Conservation (phyloP, 2,888 invertebrate genomes). For the Melinaea marsaeus region DNA sequence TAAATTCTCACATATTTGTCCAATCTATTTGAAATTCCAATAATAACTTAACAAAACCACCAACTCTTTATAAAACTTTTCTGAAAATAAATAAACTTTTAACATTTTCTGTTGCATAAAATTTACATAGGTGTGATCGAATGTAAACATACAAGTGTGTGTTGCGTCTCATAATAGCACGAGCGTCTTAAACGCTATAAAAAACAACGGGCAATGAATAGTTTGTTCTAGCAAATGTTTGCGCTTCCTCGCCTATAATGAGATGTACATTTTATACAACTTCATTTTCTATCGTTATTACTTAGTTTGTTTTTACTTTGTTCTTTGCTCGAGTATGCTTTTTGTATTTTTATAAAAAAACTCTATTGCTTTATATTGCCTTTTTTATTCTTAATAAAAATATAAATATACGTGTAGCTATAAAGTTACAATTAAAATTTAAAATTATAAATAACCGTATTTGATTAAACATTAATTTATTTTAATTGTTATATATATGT, state of each 20-base stretch:
- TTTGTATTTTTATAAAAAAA: background rate
- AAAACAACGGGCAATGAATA: constrained; percentile 38
- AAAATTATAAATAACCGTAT: too few species aligned
- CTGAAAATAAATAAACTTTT: constrained; percentile 24
- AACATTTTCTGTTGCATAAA: constrained; percentile 29
- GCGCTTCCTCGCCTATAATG: constrained; percentile 23
- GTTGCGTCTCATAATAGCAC: constrained; percentile 52
- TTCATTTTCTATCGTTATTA: constrained; percentile 1
- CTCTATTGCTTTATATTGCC: background rate
- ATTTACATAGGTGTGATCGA: constrained; percentile 47
- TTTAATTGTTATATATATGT: too few species aligned
- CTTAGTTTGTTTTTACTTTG: background rate
- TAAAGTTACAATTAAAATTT: too few species aligned
- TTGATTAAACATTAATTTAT: too few species aligned
- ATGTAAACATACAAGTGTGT: constrained; percentile 53
- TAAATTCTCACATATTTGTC: background rate
- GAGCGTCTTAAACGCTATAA: constrained; percentile 46
- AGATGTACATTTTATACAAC: constrained; percentile 13
- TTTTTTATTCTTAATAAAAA: too few species aligned
- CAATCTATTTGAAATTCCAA: constrained; percentile 1
- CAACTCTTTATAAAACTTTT: constrained; percentile 12
- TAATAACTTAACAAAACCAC: constrained; percentile 10
- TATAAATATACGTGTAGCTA: too few species aligned
- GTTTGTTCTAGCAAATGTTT: constrained; percentile 29
- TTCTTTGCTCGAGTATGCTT: background rate